Conservation (phyloP, 2,797 vertebrate genomes). For the Gallinago solitaria region DNA sequence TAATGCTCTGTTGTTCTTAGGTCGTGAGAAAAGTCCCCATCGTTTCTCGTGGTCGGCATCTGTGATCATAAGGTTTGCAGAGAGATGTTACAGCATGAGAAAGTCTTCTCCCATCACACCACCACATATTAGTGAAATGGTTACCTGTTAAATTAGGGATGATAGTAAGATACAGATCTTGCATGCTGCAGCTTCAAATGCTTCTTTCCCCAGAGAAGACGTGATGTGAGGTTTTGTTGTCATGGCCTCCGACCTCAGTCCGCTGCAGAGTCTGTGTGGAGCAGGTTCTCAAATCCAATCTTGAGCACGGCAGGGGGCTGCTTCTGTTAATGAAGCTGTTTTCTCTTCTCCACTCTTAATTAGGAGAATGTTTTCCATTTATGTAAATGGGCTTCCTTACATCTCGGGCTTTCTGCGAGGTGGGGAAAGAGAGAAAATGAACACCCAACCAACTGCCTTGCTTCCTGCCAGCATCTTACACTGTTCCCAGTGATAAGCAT, state of each 20-base stretch:
- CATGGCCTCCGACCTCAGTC: background rate
- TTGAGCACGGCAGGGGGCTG: background rate
- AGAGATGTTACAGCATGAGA: background rate
- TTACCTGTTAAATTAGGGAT: background rate
- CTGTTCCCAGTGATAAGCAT: background rate
- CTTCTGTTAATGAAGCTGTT: background rate
- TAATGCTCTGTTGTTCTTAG: background rate
- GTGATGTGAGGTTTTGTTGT: background rate
- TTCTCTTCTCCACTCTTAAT: background rate
- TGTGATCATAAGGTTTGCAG: background rate
- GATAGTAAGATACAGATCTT: background rate
- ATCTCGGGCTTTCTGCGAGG: background rate
- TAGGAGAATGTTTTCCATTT: background rate
- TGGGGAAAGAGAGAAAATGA: background rate
- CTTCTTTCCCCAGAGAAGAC: background rate
- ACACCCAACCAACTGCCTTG: background rate
- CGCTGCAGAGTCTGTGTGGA: background rate
- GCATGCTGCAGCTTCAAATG: background rate
- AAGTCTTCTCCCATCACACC: background rate
- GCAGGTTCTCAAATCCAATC: background rate
- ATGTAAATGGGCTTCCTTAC: background rate
- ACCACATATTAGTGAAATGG: background rate
- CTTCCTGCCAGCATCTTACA: background rate
- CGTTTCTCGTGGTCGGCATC: rapidly evolving
- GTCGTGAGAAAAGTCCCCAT: background rate